These are phyloP conservation scores for Ephydatia muelleri DNA, from an alignment of 37 sponge, comb jelly and placozoan genomes.

Conservation along the genomic window DNA sequence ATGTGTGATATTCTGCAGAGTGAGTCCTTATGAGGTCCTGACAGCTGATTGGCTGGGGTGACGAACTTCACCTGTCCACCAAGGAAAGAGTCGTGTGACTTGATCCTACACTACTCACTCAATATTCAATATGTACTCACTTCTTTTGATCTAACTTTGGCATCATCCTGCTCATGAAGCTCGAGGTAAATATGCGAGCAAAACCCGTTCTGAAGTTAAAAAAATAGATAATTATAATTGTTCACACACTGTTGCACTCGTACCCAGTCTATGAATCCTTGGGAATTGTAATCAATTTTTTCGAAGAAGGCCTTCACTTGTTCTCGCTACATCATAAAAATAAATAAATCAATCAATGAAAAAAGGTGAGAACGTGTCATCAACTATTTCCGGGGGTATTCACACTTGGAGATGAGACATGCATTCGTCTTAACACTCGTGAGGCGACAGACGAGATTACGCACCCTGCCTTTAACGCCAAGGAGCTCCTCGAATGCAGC, in stretches of 20 bases:
- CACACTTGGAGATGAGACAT: not conserved
- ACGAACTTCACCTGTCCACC: slow-evolving; percentile 47
- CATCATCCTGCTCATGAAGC: slow-evolving; percentile 75
- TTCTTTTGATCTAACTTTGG: slow-evolving; percentile 50
- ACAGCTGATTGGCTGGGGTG: slow-evolving; percentile 36
- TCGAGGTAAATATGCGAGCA: slow-evolving; percentile 90
- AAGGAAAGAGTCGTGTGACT: not conserved
- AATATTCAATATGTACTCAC: slow-evolving; percentile 8
- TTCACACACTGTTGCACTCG: not conserved
- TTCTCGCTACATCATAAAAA: slow-evolving; percentile 10
- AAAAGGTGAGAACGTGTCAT: not conserved
- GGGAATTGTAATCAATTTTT: slow-evolving; percentile 87
- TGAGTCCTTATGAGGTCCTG: slow-evolving; percentile 64
- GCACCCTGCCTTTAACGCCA: slow-evolving; percentile 52
- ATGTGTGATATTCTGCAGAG: slow-evolving; percentile 41
- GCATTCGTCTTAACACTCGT: not conserved
- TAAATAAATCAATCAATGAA: not conserved
- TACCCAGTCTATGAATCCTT: slow-evolving; percentile 85
- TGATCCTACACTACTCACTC: not conserved
- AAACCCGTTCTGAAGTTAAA: slow-evolving; percentile 72
- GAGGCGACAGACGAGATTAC: not conserved
- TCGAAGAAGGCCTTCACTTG: slow-evolving; percentile 75
- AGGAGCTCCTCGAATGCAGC: slow-evolving; percentile 41
- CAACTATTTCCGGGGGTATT: not conserved
- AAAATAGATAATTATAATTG: not conserved